A percentile compares a stretch with the other conserved stretches of the same genome.
Conservation (phyloP, 2,888 invertebrate genomes). For the Apamea anceps region DNA sequence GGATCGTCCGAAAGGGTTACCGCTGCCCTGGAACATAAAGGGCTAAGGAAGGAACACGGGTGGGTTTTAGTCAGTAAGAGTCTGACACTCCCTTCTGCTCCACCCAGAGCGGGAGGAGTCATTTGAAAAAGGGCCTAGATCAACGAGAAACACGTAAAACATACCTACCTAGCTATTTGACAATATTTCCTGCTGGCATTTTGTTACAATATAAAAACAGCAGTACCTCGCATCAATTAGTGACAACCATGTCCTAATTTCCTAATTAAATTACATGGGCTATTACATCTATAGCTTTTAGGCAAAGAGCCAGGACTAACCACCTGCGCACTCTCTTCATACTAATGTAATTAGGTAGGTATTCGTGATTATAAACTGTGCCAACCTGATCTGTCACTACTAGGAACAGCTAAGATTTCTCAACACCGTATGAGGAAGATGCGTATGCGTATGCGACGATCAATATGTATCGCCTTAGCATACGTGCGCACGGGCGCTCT, state of each 20-base stretch:
- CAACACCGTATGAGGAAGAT: constrained; percentile 39
- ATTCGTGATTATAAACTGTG: constrained; percentile 37
- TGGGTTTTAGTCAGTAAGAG: too few relatives aligned
- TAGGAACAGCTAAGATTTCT: constrained; percentile 51
- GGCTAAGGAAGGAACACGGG: too few relatives aligned
- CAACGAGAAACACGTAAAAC: too few relatives aligned
- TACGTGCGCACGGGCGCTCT: background rate
- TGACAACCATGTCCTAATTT: constrained; percentile 5
- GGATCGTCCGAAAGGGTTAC: too few relatives aligned
- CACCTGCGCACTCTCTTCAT: constrained; percentile 48
- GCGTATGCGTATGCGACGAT: constrained; percentile 6
- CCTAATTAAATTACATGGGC: constrained; percentile 15
- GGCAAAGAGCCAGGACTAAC: constrained; percentile 43
- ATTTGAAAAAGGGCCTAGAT: too few relatives aligned
- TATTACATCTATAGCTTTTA: constrained; percentile 6
- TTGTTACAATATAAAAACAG: background rate
- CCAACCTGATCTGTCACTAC: constrained; percentile 35
- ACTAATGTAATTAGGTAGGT: constrained; percentile 8
- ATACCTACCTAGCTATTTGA: background rate
- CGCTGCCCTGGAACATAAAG: too few relatives aligned
- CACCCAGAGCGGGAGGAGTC: too few relatives aligned
- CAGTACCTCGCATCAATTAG: background rate
- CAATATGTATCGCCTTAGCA: constrained; percentile 15
- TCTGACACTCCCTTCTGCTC: too few relatives aligned
- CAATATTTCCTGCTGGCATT: background rate